Evolutionary conservation across 2,113 vertebrate species (phyloP).

Genomic region (Neotoma lepida): DNA sequence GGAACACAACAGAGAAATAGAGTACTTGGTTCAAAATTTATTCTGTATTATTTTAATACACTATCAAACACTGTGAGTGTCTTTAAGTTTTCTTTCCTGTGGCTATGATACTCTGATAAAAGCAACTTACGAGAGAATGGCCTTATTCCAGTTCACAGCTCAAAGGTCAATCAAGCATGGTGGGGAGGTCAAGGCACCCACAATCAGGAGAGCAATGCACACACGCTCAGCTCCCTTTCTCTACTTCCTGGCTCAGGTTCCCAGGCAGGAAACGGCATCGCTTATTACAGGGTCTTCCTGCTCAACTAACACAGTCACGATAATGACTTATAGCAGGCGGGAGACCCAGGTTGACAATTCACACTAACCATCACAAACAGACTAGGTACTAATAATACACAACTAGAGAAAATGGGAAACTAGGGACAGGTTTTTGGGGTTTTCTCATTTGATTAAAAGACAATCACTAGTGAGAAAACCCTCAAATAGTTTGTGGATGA

Average conservation of each 20-base stretch:
- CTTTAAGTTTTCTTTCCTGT: neutral
- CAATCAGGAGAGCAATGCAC: neutral
- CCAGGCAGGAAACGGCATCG: neutral
- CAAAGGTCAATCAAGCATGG: neutral
- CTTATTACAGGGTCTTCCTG: neutral
- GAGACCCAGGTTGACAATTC: neutral
- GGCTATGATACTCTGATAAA: neutral
- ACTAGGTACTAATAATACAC: neutral
- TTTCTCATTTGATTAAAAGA: constrained; percentile 6
- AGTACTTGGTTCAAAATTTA: neutral
- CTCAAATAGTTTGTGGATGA: neutral
- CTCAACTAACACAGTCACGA: neutral
- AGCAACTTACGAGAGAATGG: neutral
- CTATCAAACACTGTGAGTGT: neutral
- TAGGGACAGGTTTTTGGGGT: neutral
- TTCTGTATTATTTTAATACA: constrained; percentile 22
- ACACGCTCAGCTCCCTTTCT: no score
- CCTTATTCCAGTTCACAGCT: neutral
- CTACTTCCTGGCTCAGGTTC: neutral
- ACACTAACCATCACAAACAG: neutral
- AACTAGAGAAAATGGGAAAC: constrained; percentile 16
- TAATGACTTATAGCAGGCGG: neutral
- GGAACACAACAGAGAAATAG: neutral
- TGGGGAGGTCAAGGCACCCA: neutral
- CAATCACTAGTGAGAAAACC: neutral